Conservation (phyloP, 2,888 invertebrate species). For the Protonemura montana region DNA sequence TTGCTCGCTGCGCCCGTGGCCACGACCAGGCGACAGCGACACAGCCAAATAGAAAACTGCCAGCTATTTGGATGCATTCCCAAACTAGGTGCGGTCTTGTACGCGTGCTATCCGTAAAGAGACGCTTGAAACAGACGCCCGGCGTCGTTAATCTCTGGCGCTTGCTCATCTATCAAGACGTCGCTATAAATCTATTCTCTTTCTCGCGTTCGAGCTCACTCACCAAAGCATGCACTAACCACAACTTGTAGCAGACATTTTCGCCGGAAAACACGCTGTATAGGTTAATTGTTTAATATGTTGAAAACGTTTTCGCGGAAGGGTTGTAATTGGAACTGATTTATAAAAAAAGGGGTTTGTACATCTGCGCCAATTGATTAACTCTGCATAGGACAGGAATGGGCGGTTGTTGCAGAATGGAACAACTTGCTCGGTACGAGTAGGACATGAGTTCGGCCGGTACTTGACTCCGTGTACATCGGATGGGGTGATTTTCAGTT, state of each 20-base stretch:
- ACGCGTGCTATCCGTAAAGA: neutral
- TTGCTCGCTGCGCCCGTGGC: neutral
- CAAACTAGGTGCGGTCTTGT: neutral
- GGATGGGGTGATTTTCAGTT: too few species aligned
- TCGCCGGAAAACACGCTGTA: neutral
- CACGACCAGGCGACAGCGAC: neutral
- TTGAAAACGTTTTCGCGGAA: neutral
- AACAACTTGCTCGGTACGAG: neutral
- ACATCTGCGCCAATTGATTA: neutral
- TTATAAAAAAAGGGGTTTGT: neutral
- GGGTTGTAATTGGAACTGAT: neutral
- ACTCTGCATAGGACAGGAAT: neutral
- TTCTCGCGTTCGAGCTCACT: neutral
- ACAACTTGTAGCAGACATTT: neutral
- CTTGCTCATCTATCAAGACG: slow-evolving; percentile 14
- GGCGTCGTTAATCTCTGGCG: slow-evolving; percentile 22
- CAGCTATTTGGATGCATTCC: slow-evolving; percentile 23
- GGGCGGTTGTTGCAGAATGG: neutral
- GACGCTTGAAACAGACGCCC: slow-evolving; percentile 36
- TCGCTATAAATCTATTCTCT: slow-evolving; percentile 21
- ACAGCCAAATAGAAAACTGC: neutral
- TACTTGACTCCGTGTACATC: too few species aligned
- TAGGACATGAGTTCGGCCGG: neutral
- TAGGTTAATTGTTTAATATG: slow-evolving; percentile 12
- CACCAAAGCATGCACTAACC: neutral